phyloP scores from a whole-genome alignment of 2,888 invertebrate species.

The Cristatella mucedo region DNA sequence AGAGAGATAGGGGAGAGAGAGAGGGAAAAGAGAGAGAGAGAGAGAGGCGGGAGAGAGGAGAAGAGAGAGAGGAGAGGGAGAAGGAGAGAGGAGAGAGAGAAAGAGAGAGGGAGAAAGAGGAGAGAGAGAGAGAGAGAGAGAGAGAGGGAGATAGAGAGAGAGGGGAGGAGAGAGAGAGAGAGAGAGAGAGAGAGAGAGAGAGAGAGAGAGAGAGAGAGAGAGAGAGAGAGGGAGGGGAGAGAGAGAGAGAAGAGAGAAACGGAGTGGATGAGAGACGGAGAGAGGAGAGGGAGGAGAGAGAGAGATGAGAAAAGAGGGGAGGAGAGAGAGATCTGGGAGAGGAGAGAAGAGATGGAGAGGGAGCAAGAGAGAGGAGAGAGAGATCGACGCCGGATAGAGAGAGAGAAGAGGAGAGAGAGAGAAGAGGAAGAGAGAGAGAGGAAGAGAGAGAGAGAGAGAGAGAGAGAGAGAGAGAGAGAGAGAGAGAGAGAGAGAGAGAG shows the following conservation, averaged over 20 bases:
- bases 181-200: neutral
- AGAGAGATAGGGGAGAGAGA: neutral
- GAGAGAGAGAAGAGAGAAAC: no score
- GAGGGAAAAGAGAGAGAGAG: neutral
- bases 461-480: neutral
- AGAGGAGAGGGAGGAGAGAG: neutral
- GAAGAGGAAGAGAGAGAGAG: neutral
- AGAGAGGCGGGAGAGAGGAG: no score
- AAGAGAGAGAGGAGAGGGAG: neutral
- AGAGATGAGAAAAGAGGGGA: neutral
- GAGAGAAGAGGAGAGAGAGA: neutral
- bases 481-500: neutral
- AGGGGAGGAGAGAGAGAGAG: neutral
- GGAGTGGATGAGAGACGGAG: neutral
- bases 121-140: neutral
- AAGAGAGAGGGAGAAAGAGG: neutral
- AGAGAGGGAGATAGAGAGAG: neutral
- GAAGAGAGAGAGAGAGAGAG: neutral
- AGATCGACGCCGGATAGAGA: neutral
- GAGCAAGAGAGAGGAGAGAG: neutral
- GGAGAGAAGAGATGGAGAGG: neutral
- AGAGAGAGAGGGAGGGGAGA: no score
- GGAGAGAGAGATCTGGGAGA: neutral
- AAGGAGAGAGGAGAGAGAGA: neutral
- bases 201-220: neutral